Base-by-base conservation (phyloP, 2,888 invertebrate species). In the Thymelicus lineola region DNA sequence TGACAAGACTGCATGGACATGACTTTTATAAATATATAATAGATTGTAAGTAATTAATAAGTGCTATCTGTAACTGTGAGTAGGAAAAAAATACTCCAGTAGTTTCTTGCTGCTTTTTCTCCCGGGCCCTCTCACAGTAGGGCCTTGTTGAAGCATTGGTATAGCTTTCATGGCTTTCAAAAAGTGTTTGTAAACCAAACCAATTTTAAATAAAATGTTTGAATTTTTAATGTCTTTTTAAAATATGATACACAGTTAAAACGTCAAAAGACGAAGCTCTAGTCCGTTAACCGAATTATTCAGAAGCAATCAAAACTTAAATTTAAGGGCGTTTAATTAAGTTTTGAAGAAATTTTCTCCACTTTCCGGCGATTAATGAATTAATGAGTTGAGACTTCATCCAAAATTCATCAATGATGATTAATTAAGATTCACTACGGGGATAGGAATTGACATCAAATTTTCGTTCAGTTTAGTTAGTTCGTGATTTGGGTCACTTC, bases 341-440 rank as follows among this genome's bases (percentile, higher is more conserved):
- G 65, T 67, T 61, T 74, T 73, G 67, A 66, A 64, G 63, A 72
- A 75, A 78, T 75, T 70, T 69, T 71, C 71, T 71, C 67, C 65
- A 75, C 74, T 74, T 74, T 75, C 74, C 64, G 70, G 61, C 70
- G 70, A 64, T 75, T 75, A 75, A 75, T 74, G 74, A 74, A 72
- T 63, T 58, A 66, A 59, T 71, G 76, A 77, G 64, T 73, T 77
- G 75, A 76, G 75, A 72, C 75, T 61, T 73, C 72, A 73, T 76
- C 77, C 72, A 64, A 74, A 78, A 78, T 79, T 77, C 76, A 78
- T 77, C 68, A 74, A 71, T 71, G 72, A 68, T 72, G 71, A 72
- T 72, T 72, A 74, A 74, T 58, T 58, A 36, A 15, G 58, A 36
- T 58, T 58, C 58, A 58, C n/a, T 15, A n/a, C 20, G 6, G 17